These are phyloP conservation scores for Delichon dasypus DNA, from an alignment of 2,797 vertebrate species.

Conservation along the genomic window DNA sequence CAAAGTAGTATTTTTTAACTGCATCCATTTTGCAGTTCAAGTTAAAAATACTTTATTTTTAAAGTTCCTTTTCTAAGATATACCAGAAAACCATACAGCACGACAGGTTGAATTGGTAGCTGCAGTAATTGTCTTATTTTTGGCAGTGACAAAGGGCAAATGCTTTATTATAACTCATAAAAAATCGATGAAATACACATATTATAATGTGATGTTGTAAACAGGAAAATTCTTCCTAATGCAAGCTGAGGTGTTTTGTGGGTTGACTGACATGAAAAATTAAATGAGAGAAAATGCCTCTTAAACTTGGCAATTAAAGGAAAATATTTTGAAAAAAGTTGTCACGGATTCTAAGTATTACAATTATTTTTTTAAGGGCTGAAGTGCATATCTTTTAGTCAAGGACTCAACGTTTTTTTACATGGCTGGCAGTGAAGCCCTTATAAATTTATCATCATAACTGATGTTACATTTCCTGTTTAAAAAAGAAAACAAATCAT, in stretches of 20 bases:
- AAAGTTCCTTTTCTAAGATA: neutral
- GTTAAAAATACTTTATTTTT: neutral
- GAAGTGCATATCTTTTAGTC: neutral
- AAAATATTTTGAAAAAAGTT: neutral
- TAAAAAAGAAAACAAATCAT: neutral
- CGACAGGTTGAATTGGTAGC: neutral
- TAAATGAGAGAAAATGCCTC: neutral
- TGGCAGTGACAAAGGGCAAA: constrained; percentile 27
- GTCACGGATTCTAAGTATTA: neutral
- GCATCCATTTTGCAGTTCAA: neutral
- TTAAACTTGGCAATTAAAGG: neutral
- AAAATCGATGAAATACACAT: neutral
- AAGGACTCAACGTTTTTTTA: neutral
- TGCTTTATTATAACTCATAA: neutral
- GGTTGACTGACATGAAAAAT: neutral
- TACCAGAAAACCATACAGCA: neutral
- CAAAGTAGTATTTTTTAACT: neutral
- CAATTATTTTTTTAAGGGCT: neutral
- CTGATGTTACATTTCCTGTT: neutral
- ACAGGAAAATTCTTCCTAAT: neutral
- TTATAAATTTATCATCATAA: neutral
- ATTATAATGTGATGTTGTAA: neutral
- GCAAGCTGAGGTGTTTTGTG: neutral
- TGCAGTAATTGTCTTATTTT: neutral
- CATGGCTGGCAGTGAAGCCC: neutral